A percentile compares a stretch with the other conserved stretches of the same genome.
Evolutionary conservation across 1,140 invertebrate genomes (phyloP).

Genomic region (Sitophilus oryzae): DNA sequence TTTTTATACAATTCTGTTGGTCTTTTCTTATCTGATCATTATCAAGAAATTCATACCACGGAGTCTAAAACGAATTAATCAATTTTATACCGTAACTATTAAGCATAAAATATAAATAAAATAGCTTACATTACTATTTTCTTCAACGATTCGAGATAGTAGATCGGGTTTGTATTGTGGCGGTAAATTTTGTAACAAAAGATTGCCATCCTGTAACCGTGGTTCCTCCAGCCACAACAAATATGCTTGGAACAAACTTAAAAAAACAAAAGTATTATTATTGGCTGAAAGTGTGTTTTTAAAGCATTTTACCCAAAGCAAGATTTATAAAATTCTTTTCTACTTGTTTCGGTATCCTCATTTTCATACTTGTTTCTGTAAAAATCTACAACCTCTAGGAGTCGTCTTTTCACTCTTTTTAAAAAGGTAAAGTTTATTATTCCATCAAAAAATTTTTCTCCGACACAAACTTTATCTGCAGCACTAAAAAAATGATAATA

Average conservation of each 20-base stretch:
- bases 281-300: too few species aligned
- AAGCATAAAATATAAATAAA: too few species aligned
- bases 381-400: conserved; percentile 60
- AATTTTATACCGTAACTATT: background rate
- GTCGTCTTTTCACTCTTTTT: conserved; percentile 66
- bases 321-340: conserved; percentile 8
- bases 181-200: conserved; percentile 68
- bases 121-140: conserved; percentile 37
- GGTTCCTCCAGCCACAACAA: conserved; percentile 75
- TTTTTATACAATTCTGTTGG: conserved; percentile 45
- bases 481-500: conserved; percentile 14
- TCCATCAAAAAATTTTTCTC: conserved; percentile 71
- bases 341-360: conserved; percentile 32
- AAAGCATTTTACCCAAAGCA: conserved; percentile 13
- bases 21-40: conserved; percentile 49
- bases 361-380: conserved; percentile 48
- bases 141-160: conserved; percentile 43
- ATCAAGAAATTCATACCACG: conserved; percentile 67
- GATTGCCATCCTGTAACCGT: conserved; percentile 59
- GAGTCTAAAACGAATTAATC: conserved; percentile 39
- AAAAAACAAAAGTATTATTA: background rate
- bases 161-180: conserved; percentile 62
- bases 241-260: conserved; percentile 59
- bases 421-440: conserved; percentile 62
- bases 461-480: conserved; percentile 55